Base-by-base conservation (phyloP, 92 coral and sea anemone species). In the Anthopleura xanthogrammica region DNA sequence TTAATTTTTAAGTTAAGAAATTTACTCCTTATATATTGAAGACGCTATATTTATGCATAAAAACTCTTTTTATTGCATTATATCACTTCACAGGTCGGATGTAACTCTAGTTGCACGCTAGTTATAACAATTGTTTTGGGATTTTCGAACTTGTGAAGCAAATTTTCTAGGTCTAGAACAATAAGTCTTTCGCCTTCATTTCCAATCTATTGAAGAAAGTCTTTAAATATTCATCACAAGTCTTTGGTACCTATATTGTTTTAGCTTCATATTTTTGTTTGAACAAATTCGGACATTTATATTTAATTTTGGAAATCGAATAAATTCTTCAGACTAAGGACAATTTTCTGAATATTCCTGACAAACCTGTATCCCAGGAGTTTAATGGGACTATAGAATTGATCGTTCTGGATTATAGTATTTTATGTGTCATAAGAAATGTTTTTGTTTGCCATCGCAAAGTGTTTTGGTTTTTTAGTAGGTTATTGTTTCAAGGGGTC, bases 181-280 rank as follows among this genome's bases (percentile, higher is more conserved):
- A 81, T 75, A 81, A 29, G 77, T 23, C 54, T 75, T 68, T 50
- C 50, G 42, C 48, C 75, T 71, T 81, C 68, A 40, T 75, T 70
- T 29, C 52, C 54, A 39, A 16, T 75, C 78, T 62, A 81, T 68
- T 81, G 64, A 54, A 68, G 65, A 54, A 81, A 72, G 77, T 29
- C 56, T 81, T 81, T 52, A 66, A 81, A n/a, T 68, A 81, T 81
- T 81, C 16, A 81, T 81, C 13, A 48, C 46, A 41, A 19, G 46
- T 6, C 57, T 79, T 81, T 81, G 84, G 84, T 81, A 22, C 77
- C 77, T 70, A 3, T 81, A 66, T 81, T 81, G 56, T 68, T 48
- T 75, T 81, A 46, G 19, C 17, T 75, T 72, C 52, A 77, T 81
- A 81, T 66, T 81, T 81, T 70, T 20, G 22, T 62, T 50, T 77